Percentiles rank a stretch among this genome's conserved stretches.
phyloP scores from a whole-genome alignment of 2,113 vertebrate species.

The Oreotrochilus melanogaster region DNA sequence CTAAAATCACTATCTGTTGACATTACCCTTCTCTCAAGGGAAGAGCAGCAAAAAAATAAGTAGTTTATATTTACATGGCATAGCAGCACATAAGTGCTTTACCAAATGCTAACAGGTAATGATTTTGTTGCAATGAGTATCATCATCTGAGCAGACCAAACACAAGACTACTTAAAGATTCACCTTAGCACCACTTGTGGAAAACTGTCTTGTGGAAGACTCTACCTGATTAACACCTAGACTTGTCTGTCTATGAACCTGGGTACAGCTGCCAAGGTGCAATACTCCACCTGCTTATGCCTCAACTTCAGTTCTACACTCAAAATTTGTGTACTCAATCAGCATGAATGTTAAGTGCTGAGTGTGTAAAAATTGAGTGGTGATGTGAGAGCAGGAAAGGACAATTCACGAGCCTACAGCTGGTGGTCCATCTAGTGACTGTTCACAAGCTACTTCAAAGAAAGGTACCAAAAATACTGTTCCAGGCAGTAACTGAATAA shows the following conservation, averaged over 20 bases:
- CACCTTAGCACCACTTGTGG: background rate
- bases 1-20: background rate
- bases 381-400: background rate
- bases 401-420: background rate
- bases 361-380: background rate
- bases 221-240: background rate
- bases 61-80: background rate
- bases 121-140: background rate
- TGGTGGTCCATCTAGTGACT: background rate
- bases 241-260: background rate
- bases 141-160: background rate
- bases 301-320: background rate
- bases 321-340: background rate
- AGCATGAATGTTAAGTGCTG: accelerated
- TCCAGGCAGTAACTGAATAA: background rate
- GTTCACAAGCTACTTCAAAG: background rate
- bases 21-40: background rate
- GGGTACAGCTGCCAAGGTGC: background rate
- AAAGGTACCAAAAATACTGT: background rate
- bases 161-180: background rate
- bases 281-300: background rate
- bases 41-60: background rate
- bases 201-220: background rate
- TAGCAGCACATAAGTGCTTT: background rate
- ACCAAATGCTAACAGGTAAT: background rate